Conservation (phyloP, 2,888 invertebrate genomes). For the Stenotaenia linearis region DNA sequence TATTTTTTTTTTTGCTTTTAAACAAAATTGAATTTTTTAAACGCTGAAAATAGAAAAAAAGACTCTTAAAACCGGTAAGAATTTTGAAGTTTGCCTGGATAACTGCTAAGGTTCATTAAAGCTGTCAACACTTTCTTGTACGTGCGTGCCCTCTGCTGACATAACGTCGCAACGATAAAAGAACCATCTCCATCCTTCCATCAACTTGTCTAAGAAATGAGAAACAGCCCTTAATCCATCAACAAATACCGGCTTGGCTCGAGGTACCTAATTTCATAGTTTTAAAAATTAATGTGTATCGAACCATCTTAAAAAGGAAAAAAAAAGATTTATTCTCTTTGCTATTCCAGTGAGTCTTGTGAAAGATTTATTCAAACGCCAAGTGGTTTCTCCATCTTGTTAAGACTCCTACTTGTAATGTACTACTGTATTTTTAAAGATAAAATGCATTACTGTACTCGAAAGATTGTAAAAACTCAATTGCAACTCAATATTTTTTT, state of each 20-base stretch:
- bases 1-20: too few species aligned
- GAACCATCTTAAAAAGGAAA: neutral
- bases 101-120: neutral
- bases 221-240: neutral
- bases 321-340: neutral
- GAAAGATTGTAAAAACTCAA: neutral
- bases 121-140: neutral
- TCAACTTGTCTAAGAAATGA: neutral
- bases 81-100: neutral
- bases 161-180: neutral
- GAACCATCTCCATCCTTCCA: neutral
- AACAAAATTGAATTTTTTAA: too few species aligned
- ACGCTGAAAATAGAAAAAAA: neutral
- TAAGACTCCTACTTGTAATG: neutral
- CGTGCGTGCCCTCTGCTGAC: constrained; percentile 12
- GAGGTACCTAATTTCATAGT: neutral
- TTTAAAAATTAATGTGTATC: neutral
- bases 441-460: neutral
- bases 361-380: neutral
- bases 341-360: neutral
- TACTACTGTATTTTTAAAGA: neutral
- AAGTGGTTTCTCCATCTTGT: neutral
- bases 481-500: neutral
- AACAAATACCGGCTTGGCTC: neutral
- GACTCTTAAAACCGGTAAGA: neutral